Evolutionary conservation across 2,888 invertebrate genomes (phyloP).

Genomic region (Pardosa pseudoannulata): DNA sequence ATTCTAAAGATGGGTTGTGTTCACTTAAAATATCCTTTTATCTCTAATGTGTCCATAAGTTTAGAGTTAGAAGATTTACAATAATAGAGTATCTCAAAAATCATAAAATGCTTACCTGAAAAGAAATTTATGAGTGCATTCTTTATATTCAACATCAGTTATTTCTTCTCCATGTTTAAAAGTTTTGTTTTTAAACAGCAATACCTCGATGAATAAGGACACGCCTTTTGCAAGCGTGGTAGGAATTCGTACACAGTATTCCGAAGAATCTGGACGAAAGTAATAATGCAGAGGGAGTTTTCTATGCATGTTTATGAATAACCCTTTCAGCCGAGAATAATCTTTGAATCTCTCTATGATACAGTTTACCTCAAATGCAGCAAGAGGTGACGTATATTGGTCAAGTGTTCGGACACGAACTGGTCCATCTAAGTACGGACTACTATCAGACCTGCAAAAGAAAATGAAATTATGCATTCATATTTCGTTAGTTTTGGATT

Average conservation of each 20-base stretch:
- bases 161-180: slow-evolving; percentile 38
- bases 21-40: too few species aligned
- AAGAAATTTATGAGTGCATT: slow-evolving; percentile 37
- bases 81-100: too few species aligned
- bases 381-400: slow-evolving; percentile 40
- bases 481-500: too few species aligned
- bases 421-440: slow-evolving; percentile 40
- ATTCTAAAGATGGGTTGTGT: too few species aligned
- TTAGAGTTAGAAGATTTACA: too few species aligned
- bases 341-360: slow-evolving; percentile 47
- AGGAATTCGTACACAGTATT: slow-evolving; percentile 44
- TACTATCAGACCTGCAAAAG: slow-evolving; percentile 25
- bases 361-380: slow-evolving; percentile 48
- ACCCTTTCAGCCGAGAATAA: slow-evolving; percentile 39
- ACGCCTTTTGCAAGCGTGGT: slow-evolving; percentile 51
- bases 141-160: slow-evolving; percentile 33
- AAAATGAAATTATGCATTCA: too few species aligned
- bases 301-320: slow-evolving; percentile 34
- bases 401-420: slow-evolving; percentile 53
- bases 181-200: slow-evolving; percentile 29
- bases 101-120: slow-evolving; percentile 37
- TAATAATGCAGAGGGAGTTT: slow-evolving; percentile 42
- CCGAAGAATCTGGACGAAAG: slow-evolving; percentile 31
- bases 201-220: slow-evolving; percentile 37
- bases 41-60: too few species aligned